These are phyloP conservation scores for Polietes domitor DNA, from an alignment of 2,888 invertebrate species.

Conservation along the genomic window DNA sequence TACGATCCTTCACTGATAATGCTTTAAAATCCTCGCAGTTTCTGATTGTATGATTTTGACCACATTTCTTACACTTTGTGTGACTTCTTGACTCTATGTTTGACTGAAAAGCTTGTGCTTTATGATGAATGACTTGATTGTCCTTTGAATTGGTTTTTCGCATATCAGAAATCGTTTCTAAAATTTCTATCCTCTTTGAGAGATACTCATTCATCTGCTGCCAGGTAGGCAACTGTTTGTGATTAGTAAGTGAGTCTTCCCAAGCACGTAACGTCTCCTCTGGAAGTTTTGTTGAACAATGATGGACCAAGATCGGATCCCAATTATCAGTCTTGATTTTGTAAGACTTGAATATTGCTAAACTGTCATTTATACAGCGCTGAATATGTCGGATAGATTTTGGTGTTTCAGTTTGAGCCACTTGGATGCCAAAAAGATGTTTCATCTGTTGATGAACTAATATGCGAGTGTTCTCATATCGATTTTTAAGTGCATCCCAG, in stretches of 20 bases:
- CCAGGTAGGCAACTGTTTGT: conserved; percentile 32
- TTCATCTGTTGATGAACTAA: conserved; percentile 31
- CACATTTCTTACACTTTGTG: conserved; percentile 33
- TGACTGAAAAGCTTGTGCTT: neutral
- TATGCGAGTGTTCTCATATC: conserved; percentile 32
- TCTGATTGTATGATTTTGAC: conserved; percentile 32
- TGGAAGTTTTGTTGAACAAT: conserved; percentile 2
- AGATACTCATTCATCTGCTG: conserved; percentile 4
- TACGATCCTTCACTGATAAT: neutral
- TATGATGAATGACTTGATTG: neutral
- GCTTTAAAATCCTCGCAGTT: conserved; percentile 21
- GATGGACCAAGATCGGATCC: conserved; percentile 21
- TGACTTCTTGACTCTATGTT: neutral
- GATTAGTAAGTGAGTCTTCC: conserved; percentile 23
- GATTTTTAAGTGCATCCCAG: neutral
- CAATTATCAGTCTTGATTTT: neutral
- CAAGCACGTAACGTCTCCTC: conserved; percentile 18
- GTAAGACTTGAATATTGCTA: conserved; percentile 10
- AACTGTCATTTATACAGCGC: conserved; percentile 3
- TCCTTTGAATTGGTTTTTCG: conserved; percentile 6
- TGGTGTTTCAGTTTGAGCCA: neutral
- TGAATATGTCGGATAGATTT: conserved; percentile 17
- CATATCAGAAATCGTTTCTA: conserved; percentile 7
- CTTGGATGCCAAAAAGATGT: neutral
- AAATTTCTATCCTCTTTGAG: conserved; percentile 21